Percentiles rank a stretch among this genome's conserved stretches.
These are phyloP conservation scores for Callyntrura guangdongensis DNA, from an alignment of 2,888 invertebrate species.

Conservation along the genomic window DNA sequence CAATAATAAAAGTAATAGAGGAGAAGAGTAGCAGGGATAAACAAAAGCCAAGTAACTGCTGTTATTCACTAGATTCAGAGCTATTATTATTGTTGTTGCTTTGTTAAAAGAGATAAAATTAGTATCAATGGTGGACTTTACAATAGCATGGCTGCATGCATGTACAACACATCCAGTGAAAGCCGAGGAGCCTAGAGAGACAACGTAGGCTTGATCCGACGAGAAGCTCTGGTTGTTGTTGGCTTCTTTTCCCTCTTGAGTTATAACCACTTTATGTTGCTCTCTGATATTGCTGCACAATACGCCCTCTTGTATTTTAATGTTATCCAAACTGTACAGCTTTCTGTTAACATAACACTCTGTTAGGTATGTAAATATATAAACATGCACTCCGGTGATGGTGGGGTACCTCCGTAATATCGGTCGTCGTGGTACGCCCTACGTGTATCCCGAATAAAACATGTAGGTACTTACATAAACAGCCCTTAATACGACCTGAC, in stretches of 20 bases:
- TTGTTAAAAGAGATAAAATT: constrained; percentile 60
- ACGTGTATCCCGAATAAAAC: not conserved
- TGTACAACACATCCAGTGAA: constrained; percentile 8
- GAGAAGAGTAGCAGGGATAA: constrained; percentile 36
- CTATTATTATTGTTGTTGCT: constrained; percentile 50
- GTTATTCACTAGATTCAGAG: not conserved
- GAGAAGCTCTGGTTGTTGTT: constrained; percentile 51
- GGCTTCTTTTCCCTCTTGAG: constrained; percentile 50
- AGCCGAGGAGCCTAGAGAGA: not conserved
- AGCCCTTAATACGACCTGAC: not conserved
- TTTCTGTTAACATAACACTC: not conserved
- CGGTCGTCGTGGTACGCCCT: not conserved
- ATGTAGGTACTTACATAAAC: no score
- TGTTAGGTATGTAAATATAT: not conserved
- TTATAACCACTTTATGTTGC: constrained; percentile 52
- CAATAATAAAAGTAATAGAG: constrained; percentile 10
- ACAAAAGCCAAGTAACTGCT: constrained; percentile 55
- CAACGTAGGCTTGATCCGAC: constrained; percentile 23
- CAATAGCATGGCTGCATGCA: not conserved
- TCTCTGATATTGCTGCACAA: constrained; percentile 10
- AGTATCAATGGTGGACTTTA: constrained; percentile 50
- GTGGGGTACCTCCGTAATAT: not conserved
- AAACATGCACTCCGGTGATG: no score
- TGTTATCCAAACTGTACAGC: constrained; percentile 21
- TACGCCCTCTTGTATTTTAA: constrained; percentile 40